Conservation (phyloP, 2,113 vertebrate species). For the Aleadryas rufinucha region DNA sequence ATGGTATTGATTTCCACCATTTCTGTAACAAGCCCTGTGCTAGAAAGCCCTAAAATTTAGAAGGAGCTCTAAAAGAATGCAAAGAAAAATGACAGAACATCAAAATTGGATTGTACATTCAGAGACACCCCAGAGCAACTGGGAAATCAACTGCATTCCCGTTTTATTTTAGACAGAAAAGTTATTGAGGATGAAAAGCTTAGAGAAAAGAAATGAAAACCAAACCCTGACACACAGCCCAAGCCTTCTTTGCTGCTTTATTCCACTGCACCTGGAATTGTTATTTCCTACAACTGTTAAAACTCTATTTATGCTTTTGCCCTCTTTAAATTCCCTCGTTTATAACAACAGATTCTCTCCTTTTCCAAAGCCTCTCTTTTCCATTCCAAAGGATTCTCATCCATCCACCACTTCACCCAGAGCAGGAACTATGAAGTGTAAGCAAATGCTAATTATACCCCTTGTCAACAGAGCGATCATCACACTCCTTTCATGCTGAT, state of each 20-base stretch:
- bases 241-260: neutral
- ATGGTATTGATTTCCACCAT: neutral
- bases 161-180: neutral
- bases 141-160: neutral
- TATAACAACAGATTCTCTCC: neutral
- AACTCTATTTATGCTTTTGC: neutral
- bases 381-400: neutral
- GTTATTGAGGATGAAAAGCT: neutral
- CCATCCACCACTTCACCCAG: neutral
- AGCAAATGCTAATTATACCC: constrained; percentile 34
- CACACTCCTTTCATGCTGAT: neutral
- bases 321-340: neutral
- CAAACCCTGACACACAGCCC: neutral
- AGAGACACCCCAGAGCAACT: neutral
- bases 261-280: neutral
- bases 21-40: neutral
- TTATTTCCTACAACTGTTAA: neutral
- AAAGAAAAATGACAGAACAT: neutral
- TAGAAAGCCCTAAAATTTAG: neutral
- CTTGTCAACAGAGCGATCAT: neutral
- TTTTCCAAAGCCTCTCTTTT: neutral
- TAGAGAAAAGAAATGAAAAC: neutral
- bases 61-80: neutral
- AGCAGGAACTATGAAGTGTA: constrained; percentile 6
- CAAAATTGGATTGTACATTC: neutral